Evolutionary conservation across 2,888 invertebrate genomes (phyloP).

Genomic region (Timema cristinae): DNA sequence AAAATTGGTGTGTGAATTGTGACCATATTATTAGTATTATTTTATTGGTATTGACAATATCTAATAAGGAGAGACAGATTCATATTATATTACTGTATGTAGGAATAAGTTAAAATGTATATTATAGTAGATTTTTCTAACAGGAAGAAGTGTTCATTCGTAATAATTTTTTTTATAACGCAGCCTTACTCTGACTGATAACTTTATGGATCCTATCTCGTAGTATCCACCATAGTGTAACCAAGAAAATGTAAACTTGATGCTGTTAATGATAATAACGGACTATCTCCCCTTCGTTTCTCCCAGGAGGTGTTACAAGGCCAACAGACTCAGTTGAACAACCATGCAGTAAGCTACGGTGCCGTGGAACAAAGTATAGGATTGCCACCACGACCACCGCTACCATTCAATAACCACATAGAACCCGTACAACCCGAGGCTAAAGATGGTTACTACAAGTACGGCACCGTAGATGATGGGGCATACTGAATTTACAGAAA

Average conservation of each 20-base stretch:
- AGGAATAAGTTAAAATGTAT: no score
- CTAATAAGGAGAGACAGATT: no score
- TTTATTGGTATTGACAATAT: no score
- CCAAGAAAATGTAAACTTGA: not conserved
- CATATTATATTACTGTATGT: no score
- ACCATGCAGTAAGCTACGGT: constrained; percentile 49
- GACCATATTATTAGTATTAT: no score
- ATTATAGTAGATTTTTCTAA: no score
- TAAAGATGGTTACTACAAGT: constrained; percentile 54
- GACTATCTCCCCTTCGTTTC: not conserved
- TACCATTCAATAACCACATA: constrained; percentile 33
- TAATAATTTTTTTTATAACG: no score
- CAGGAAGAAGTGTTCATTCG: no score
- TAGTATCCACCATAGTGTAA: no score
- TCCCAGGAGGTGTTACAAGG: constrained; percentile 32
- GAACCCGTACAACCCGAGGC: constrained; percentile 58
- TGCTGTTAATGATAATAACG: not conserved
- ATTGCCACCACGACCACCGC: constrained; percentile 41
- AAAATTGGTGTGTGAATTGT: no score
- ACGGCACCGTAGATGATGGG: constrained; percentile 47
- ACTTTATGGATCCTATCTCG: no score
- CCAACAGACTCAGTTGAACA: constrained; percentile 38
- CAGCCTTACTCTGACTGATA: no score
- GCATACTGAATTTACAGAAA: constrained; percentile 9
- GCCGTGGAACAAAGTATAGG: constrained; percentile 50